Evolutionary conservation across 2,888 invertebrate species (phyloP).

Genomic region (Conomelus anceps): DNA sequence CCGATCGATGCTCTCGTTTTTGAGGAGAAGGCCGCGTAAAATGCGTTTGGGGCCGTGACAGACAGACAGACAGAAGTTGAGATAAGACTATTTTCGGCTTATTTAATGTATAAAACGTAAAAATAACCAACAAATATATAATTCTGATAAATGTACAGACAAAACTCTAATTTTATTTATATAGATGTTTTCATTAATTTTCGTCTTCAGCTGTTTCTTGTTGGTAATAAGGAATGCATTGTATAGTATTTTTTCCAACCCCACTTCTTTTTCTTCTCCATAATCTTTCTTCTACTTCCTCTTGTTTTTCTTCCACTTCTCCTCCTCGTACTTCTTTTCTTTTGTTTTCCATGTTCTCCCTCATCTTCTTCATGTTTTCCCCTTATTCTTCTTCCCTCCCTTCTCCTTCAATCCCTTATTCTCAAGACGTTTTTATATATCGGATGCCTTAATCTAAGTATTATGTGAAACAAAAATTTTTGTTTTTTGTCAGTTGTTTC

Average conservation of each 20-base stretch:
- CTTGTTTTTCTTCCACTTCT: background rate
- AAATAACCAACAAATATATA: too few relatives aligned
- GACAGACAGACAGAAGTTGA: too few relatives aligned
- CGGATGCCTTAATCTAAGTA: background rate
- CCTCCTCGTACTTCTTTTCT: background rate
- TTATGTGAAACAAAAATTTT: background rate
- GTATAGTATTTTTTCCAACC: background rate
- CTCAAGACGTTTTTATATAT: background rate
- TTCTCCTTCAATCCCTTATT: background rate
- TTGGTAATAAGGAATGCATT: background rate
- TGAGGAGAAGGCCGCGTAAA: too few relatives aligned
- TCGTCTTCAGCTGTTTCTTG: background rate
- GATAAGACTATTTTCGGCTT: too few relatives aligned
- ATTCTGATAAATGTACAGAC: too few relatives aligned
- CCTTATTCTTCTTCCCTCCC: background rate
- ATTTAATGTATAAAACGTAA: too few relatives aligned
- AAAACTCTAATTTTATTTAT: background rate
- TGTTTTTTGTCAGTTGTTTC: conserved; percentile 87
- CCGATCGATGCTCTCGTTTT: too few relatives aligned
- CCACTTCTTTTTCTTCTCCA: background rate
- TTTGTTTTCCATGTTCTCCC: background rate
- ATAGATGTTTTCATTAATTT: too few relatives aligned
- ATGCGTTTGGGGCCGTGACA: too few relatives aligned
- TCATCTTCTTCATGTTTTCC: background rate
- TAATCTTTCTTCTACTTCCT: background rate